These are phyloP conservation scores for Spinibarbus caldwelli DNA, from an alignment of 2,797 vertebrate species.

Conservation along the genomic window DNA sequence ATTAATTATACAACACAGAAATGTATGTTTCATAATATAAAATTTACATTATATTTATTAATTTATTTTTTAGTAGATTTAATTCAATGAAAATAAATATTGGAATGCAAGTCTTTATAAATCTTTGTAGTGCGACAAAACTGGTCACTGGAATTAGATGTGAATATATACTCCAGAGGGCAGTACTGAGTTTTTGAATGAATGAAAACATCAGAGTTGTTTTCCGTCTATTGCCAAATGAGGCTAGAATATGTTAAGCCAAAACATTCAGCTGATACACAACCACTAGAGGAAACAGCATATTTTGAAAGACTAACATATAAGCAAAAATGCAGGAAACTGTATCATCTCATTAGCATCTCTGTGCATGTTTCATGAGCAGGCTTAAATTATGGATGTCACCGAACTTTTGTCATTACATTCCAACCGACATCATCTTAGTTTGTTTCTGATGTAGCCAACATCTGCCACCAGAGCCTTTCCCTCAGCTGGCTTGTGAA, in stretches of 20 bases:
- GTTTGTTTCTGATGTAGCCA: slow-evolving; percentile 26
- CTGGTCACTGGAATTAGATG: background rate
- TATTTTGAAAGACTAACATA: slow-evolving; percentile 14
- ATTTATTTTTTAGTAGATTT: background rate
- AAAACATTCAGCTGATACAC: background rate
- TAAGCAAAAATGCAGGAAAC: background rate
- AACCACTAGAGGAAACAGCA: background rate
- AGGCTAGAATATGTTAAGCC: background rate
- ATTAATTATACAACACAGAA: background rate
- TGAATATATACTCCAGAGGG: background rate
- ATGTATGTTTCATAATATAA: background rate
- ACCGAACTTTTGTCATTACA: slow-evolving; percentile 39
- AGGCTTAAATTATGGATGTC: slow-evolving; percentile 46
- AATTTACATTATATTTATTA: background rate
- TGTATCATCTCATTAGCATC: slow-evolving; percentile 16
- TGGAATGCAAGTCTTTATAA: background rate
- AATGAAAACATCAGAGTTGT: background rate
- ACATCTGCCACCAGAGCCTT: slow-evolving; percentile 37
- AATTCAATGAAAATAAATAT: background rate
- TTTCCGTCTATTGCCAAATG: background rate
- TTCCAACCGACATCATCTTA: slow-evolving; percentile 5
- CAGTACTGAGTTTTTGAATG: background rate
- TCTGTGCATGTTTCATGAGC: slow-evolving; percentile 47
- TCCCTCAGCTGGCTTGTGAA: background rate
- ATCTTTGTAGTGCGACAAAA: background rate